Evolutionary conservation across 2,113 vertebrate genomes (phyloP).

Genomic region (Cnemophilus loriae): DNA sequence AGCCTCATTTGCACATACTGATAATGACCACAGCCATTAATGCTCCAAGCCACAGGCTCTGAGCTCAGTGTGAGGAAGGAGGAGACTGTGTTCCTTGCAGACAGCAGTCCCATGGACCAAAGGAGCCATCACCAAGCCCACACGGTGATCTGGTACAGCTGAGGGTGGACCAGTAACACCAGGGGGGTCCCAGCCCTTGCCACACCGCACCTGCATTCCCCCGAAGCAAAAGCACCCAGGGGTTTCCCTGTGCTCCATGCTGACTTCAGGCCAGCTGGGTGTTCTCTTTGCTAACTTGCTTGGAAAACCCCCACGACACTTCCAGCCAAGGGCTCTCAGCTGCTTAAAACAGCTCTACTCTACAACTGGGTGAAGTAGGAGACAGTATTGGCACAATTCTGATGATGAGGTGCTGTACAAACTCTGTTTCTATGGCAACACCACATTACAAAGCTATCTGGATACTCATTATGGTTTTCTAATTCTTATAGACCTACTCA

Average conservation of each 20-base stretch:
- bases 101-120: background rate
- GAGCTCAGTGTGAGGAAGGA: accelerated
- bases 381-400: background rate
- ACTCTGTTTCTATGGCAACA: constrained; percentile 26
- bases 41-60: background rate
- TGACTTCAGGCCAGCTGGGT: background rate
- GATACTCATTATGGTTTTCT: background rate
- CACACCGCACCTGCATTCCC: accelerated
- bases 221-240: accelerated
- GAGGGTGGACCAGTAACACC: background rate
- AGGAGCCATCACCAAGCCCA: background rate
- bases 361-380: background rate
- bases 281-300: background rate
- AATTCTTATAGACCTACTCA: background rate
- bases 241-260: background rate
- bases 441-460: background rate
- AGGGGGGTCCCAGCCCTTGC: background rate
- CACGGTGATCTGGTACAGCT: background rate
- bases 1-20: background rate
- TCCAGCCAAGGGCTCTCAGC: background rate
- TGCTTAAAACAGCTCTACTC: constrained; percentile 9
- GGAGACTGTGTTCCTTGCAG: background rate
- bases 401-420: background rate
- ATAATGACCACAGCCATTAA: background rate
- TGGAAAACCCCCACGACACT: background rate